Percentiles rank a stretch among this genome's conserved stretches.
These are phyloP conservation scores for Lepidothrix coronata DNA, from an alignment of 2,113 vertebrate species.

Conservation along the genomic window DNA sequence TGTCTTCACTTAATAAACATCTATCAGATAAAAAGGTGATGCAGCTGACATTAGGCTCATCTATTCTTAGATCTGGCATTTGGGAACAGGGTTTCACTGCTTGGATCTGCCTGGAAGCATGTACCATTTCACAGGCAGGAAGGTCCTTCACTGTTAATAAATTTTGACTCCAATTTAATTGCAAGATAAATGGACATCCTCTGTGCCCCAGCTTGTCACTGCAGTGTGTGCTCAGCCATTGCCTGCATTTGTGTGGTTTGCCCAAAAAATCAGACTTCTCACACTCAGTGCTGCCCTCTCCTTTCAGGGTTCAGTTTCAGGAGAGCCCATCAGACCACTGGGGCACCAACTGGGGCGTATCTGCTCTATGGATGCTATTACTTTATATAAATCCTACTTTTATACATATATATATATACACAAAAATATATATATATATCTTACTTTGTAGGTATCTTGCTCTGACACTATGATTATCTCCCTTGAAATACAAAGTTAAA, in stretches of 20 bases:
- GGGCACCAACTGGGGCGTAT: accelerated
- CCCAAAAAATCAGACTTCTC: neutral
- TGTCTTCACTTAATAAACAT: conserved; percentile 45
- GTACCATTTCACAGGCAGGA: conserved; percentile 32
- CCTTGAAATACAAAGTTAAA: neutral
- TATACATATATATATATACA: neutral
- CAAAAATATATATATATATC: neutral
- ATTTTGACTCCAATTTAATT: conserved; percentile 18
- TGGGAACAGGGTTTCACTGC: neutral
- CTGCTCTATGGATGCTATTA: neutral
- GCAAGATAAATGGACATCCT: neutral
- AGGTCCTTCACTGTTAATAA: conserved; percentile 28
- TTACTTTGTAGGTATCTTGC: neutral
- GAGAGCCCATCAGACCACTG: accelerated
- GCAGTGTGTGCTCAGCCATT: neutral
- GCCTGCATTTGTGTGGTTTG: neutral
- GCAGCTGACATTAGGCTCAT: conserved; percentile 36
- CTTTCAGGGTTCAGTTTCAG: neutral
- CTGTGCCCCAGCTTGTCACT: neutral
- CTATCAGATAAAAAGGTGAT: conserved; percentile 41
- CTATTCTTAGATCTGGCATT: conserved; percentile 65
- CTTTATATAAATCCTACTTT: neutral
- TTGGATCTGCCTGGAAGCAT: neutral
- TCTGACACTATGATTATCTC: neutral
- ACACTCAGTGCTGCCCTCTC: neutral